These are phyloP conservation scores for Peromyscus leucopus DNA, from an alignment of 2,113 vertebrate species.

Conservation along the genomic window DNA sequence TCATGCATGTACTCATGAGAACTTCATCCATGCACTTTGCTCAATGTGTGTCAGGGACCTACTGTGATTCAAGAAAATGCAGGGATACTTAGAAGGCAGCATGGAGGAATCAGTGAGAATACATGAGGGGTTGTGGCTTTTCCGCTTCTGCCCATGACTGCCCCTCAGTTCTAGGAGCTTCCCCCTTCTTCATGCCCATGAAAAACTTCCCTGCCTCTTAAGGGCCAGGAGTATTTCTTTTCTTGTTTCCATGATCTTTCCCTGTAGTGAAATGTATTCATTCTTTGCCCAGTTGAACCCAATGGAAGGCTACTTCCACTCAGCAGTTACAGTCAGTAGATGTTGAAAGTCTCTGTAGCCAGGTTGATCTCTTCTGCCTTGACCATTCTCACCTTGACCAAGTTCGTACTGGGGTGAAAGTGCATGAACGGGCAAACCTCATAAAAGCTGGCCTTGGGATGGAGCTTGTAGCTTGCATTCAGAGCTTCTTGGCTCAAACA, in stretches of 20 bases:
- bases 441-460: neutral
- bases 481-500: constrained; percentile 6
- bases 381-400: neutral
- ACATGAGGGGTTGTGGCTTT: neutral
- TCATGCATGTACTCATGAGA: neutral
- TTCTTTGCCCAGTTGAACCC: neutral
- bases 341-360: neutral
- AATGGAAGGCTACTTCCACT: neutral
- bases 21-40: neutral
- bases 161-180: neutral
- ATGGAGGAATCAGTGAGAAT: neutral
- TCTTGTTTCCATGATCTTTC: neutral
- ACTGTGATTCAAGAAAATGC: neutral
- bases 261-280: neutral
- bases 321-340: neutral
- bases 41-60: neutral
- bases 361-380: neutral
- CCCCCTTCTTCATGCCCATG: neutral
- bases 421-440: neutral
- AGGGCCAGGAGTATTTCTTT: neutral
- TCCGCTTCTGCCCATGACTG: neutral
- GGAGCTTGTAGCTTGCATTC: constrained; percentile 26
- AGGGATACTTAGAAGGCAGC: neutral
- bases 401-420: neutral
- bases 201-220: neutral